Evolutionary conservation across 2,797 vertebrate species (phyloP).

Genomic region (Argyrosomus regius): DNA sequence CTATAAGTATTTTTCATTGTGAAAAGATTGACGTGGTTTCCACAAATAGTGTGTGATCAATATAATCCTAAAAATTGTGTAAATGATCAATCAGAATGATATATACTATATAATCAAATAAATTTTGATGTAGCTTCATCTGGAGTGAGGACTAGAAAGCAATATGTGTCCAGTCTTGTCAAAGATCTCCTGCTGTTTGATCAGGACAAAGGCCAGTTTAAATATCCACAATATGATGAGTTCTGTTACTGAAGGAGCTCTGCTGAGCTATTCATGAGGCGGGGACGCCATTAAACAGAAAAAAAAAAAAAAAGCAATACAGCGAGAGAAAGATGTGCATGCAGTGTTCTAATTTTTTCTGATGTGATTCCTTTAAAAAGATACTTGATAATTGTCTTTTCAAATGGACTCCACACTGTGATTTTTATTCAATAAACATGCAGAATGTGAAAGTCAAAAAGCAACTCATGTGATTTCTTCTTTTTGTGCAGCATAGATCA

Average conservation of each 20-base stretch:
- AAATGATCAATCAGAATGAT: background rate
- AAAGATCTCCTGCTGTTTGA: conserved; percentile 13
- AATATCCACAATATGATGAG: background rate
- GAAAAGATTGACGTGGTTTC: background rate
- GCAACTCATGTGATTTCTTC: conserved; percentile 78
- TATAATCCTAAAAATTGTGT: conserved; percentile 20
- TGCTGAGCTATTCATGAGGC: conserved; percentile 1
- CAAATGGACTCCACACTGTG: conserved; percentile 72
- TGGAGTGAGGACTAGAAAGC: background rate
- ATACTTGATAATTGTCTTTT: conserved; percentile 57
- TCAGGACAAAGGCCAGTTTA: background rate
- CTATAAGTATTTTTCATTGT: conserved; percentile 2
- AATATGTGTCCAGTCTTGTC: conserved; percentile 2
- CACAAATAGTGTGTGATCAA: conserved; percentile 13
- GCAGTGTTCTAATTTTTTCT: conserved; percentile 40
- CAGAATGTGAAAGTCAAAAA: conserved; percentile 76
- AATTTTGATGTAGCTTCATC: conserved; percentile 11
- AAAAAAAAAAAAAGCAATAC: background rate
- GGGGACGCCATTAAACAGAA: background rate
- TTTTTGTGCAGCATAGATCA: conserved; percentile 36
- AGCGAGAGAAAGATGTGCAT: conserved; percentile 45
- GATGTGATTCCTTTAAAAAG: conserved; percentile 60
- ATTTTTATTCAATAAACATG: conserved; percentile 82
- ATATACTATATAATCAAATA: background rate
- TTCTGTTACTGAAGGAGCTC: conserved; percentile 19